Evolutionary conservation across 2,888 invertebrate genomes (phyloP).

Genomic region (Caenorhabditis drosophilae): DNA sequence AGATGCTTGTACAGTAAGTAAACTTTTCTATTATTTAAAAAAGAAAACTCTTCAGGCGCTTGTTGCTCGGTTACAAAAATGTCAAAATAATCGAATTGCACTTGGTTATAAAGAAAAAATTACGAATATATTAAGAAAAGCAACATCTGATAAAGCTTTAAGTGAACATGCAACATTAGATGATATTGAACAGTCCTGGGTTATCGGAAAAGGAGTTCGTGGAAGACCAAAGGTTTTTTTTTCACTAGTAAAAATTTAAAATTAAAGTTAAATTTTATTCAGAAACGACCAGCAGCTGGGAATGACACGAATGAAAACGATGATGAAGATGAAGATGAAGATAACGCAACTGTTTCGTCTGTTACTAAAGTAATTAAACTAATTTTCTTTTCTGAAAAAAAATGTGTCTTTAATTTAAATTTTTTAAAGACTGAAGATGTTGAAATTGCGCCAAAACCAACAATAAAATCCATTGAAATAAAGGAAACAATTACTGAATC

Average conservation of each 20-base stretch:
- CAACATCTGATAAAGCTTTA: conserved; percentile 16
- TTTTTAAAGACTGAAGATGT: too few relatives aligned
- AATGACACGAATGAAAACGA: conserved; percentile 1
- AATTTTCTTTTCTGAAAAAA: not conserved
- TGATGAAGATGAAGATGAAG: conserved; percentile 6
- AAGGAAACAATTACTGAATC: too few relatives aligned
- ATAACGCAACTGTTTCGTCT: not conserved
- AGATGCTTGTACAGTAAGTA: conserved; percentile 12
- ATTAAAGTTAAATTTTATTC: not conserved
- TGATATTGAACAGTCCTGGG: conserved; percentile 21
- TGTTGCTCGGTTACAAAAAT: conserved; percentile 21
- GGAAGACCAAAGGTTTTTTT: too few relatives aligned
- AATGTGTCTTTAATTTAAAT: too few relatives aligned
- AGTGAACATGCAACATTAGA: not conserved
- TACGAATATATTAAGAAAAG: conserved; percentile 8
- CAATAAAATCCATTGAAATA: too few relatives aligned
- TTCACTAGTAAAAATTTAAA: too few relatives aligned
- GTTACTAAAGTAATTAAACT: not conserved
- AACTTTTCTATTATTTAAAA: not conserved
- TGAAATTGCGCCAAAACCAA: not conserved
- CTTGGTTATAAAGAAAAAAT: conserved; percentile 31
- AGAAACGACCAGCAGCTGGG: not conserved
- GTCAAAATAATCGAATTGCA: conserved; percentile 18
- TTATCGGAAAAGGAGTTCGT: conserved; percentile 9
- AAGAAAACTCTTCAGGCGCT: conserved; percentile 6